Evolutionary conservation across 2,797 vertebrate genomes (phyloP), one percentile per base, ranked within the genome.

Genomic region (Danio tinwini): DNA sequence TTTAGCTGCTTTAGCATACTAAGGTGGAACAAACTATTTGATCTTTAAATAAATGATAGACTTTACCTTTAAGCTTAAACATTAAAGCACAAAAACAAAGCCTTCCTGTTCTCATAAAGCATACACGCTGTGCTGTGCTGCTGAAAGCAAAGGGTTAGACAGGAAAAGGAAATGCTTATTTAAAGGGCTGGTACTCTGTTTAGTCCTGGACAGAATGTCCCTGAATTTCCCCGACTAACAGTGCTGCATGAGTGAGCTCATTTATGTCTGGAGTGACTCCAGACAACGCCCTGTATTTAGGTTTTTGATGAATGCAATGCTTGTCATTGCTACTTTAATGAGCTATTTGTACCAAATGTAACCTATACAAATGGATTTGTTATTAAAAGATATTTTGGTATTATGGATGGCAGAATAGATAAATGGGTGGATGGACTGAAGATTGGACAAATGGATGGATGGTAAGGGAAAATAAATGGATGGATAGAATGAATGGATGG

Each of bases 81-180:
- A 59, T 73, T 21, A 73, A 59, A 37, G 55, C 19, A n/a, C 49
- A 37, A 61, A 45, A 29, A 1, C 39, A 55, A 45, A 8, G 50
- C 29, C 14, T 45, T 37, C 2, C 40, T 76, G 19, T 56, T 21
- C 62, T 37, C 4, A 12, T 56, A 21, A 44, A 11, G 13, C 8
- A 42, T 65, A 13, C 61, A 64, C 45, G 9, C 49, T 64, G 17
- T 44, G 50, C 40, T n/a, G 52, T 49, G 29, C 56, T 40, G 29
- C 14, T 53, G n/a, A 63, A 75, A 75, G 47, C 59, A 52, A 21
- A 21, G 2, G 49, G 17, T 65, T 55, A 55, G 17, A 45, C 39
- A 76, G 74, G 17, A 76, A 76, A 40, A 67, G 50, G 39, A 65
- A 67, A 67, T 58, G 69, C 12, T 64, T 9, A 16, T 64, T 37